Percentiles rank a stretch among this genome's conserved stretches.
Evolutionary conservation across 2,888 invertebrate genomes (phyloP).

Genomic region (Andrena praecox): DNA sequence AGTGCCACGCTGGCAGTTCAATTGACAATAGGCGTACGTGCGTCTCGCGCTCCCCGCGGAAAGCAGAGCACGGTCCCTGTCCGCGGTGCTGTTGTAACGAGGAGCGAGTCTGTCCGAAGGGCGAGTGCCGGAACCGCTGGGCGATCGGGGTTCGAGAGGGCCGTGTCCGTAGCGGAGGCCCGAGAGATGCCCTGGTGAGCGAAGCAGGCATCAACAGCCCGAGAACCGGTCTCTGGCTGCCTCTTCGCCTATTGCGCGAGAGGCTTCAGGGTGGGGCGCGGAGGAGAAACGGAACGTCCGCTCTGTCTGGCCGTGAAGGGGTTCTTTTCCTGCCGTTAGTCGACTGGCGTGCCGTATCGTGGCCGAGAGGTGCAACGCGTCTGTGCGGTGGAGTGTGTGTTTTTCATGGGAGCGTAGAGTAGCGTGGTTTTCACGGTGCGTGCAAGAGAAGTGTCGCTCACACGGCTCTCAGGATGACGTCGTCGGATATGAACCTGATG

Average conservation of each 20-base stretch:
- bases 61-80: not conserved
- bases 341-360: conserved; percentile 33
- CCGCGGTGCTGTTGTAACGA: too few relatives aligned
- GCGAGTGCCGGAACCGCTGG: too few relatives aligned
- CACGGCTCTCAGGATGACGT: conserved; percentile 74
- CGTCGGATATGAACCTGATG: conserved; percentile 83
- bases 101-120: too few relatives aligned
- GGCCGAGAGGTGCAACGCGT: conserved; percentile 22
- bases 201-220: not conserved
- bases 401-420: conserved; percentile 51
- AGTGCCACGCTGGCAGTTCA: conserved; percentile 89
- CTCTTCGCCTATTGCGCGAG: not conserved
- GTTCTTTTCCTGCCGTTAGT: conserved; percentile 42
- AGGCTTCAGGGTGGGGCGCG: conserved; percentile 65
- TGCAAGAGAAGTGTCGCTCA: not conserved
- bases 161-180: not conserved
- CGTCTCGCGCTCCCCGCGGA: not conserved
- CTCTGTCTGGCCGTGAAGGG: conserved; percentile 16
- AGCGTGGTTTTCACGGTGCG: not conserved
- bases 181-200: conserved; percentile 33
- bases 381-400: conserved; percentile 51
- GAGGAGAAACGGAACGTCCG: conserved; percentile 33
- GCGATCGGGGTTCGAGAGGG: not conserved
- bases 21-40: conserved; percentile 25
- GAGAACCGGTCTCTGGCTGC: conserved; percentile 44